These are phyloP conservation scores for Eupithecia dodoneata DNA, from an alignment of 2,888 invertebrate genomes.

Conservation along the genomic window DNA sequence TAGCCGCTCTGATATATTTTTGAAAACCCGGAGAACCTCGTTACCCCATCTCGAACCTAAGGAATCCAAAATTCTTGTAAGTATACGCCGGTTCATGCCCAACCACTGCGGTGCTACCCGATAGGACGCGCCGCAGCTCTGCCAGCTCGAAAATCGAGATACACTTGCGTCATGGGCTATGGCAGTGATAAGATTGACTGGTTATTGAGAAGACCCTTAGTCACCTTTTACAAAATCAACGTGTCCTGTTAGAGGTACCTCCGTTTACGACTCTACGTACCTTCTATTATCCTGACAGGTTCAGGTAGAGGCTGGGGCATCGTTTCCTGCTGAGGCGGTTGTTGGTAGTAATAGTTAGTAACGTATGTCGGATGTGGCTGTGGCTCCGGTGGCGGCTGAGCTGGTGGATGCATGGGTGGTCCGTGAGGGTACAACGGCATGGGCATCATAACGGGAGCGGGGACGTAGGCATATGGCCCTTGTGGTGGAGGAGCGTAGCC, in stretches of 20 bases:
- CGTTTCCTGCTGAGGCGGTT: slow-evolving; percentile 52
- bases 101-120: neutral
- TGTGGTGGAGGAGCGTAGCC: slow-evolving; percentile 47
- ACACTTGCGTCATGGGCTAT: neutral
- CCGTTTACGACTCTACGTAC: neutral
- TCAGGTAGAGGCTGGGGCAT: slow-evolving; percentile 36
- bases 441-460: slow-evolving; percentile 72
- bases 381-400: slow-evolving; percentile 29
- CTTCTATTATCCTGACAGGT: slow-evolving; percentile 8
- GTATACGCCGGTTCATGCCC: neutral
- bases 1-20: neutral
- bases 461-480: slow-evolving; percentile 61
- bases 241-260: neutral
- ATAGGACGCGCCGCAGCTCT: neutral
- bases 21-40: neutral
- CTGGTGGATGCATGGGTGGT: slow-evolving; percentile 51
- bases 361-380: slow-evolving; percentile 57
- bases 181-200: neutral
- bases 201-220: neutral
- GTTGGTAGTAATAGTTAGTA: slow-evolving; percentile 69
- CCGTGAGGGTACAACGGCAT: slow-evolving; percentile 53
- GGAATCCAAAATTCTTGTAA: neutral
- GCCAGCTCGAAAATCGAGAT: neutral
- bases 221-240: neutral
- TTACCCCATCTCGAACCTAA: neutral